Evolutionary conservation across 2,888 invertebrate species (phyloP).

Genomic region (Sisyra nigra): DNA sequence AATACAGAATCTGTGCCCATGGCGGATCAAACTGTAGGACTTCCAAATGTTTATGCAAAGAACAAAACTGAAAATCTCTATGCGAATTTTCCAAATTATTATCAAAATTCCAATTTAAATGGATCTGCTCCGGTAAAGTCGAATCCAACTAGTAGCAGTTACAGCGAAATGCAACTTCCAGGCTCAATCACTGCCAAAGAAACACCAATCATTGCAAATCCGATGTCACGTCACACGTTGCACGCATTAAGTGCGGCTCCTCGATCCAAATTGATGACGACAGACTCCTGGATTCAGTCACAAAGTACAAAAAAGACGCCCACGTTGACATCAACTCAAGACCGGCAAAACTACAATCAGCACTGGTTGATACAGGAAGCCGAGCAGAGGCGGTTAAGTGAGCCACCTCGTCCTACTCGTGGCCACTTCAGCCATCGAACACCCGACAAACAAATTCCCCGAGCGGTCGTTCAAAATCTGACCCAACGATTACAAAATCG

Average conservation of each 20-base stretch:
- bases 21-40: slow-evolving; percentile 25
- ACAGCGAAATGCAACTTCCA: slow-evolving; percentile 17
- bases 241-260: slow-evolving; percentile 62
- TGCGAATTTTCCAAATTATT: slow-evolving; percentile 8
- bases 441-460: slow-evolving; percentile 46
- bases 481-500: slow-evolving; percentile 53
- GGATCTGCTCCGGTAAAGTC: slow-evolving; percentile 23
- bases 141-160: slow-evolving; percentile 22
- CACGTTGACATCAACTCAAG: slow-evolving; percentile 23
- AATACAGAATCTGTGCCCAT: slow-evolving; percentile 20
- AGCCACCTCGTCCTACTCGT: slow-evolving; percentile 32
- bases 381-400: slow-evolving; percentile 58
- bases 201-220: slow-evolving; percentile 21
- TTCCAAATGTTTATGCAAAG: slow-evolving; percentile 22
- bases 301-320: slow-evolving; percentile 32
- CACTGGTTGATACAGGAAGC: slow-evolving; percentile 93
- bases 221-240: slow-evolving; percentile 54
- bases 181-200: slow-evolving; percentile 15
- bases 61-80: slow-evolving; percentile 37
- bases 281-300: slow-evolving; percentile 55
- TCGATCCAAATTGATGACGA: slow-evolving; percentile 53
- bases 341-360: slow-evolving; percentile 53
- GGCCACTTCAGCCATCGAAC: slow-evolving; percentile 23
- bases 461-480: slow-evolving; percentile 50
- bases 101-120: slow-evolving; percentile 18